phyloP scores from a whole-genome alignment of 2,797 vertebrate species.

The Chrysocyon brachyurus region DNA sequence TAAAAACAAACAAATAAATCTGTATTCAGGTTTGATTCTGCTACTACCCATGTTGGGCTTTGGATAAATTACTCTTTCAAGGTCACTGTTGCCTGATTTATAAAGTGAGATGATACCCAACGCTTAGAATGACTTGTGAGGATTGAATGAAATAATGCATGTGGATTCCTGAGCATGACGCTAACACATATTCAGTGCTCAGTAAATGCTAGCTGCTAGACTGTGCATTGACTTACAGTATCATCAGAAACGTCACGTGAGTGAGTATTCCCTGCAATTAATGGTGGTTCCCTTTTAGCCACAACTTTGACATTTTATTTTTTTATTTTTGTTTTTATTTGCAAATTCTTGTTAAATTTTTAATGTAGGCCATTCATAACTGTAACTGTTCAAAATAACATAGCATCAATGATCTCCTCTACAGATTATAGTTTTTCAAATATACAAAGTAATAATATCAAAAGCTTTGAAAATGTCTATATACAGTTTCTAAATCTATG shows the following conservation, averaged over 20 bases:
- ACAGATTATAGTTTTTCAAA: background rate
- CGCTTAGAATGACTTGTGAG: background rate
- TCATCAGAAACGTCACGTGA: background rate
- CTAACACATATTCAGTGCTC: background rate
- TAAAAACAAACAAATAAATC: constrained; percentile 21
- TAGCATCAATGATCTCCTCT: background rate
- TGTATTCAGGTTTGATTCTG: background rate
- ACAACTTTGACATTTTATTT: background rate
- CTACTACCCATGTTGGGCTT: background rate
- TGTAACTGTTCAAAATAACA: constrained; percentile 14
- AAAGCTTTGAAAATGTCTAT: background rate
- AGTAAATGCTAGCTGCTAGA: background rate
- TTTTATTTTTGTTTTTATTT: too few relatives aligned
- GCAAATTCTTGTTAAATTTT: background rate
- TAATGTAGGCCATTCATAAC: background rate
- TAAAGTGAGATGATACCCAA: background rate
- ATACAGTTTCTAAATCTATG: background rate
- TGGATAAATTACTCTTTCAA: constrained; percentile 8
- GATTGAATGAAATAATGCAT: background rate
- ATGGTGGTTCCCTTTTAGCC: background rate
- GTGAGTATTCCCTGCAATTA: background rate
- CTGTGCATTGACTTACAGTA: background rate
- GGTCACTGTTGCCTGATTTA: background rate
- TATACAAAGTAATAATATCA: background rate
- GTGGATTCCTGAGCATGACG: background rate